Evolutionary conservation across 2,113 vertebrate genomes (phyloP).

Genomic region (Vulpes lagopus): DNA sequence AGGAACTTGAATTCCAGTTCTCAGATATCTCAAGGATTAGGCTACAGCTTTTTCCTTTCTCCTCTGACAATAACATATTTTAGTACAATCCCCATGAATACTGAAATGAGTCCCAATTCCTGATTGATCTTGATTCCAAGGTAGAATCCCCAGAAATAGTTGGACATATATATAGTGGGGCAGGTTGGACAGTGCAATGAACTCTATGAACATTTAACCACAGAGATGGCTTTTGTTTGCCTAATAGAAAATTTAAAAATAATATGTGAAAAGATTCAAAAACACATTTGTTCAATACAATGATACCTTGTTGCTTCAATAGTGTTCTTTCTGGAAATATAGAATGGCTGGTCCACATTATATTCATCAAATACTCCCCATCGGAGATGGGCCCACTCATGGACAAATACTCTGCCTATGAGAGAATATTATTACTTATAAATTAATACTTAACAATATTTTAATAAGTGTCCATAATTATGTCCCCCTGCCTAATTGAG

Average conservation of each 20-base stretch:
- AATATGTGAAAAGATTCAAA: constrained; percentile 11
- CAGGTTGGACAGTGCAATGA: not conserved
- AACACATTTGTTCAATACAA: constrained; percentile 5
- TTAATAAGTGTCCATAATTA: constrained; percentile 19
- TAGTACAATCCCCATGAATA: not conserved
- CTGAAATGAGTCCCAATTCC: constrained; percentile 13
- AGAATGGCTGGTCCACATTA: constrained; percentile 81
- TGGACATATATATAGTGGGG: not conserved
- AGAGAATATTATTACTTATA: constrained; percentile 52
- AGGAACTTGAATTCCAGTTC: not conserved
- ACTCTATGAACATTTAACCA: not conserved
- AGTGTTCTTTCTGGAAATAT: constrained; percentile 51
- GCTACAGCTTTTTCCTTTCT: not conserved
- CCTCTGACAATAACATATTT: not conserved
- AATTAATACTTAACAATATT: constrained; percentile 15
- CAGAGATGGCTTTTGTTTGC: not conserved
- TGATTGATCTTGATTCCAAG: not conserved
- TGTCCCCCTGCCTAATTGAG: not conserved
- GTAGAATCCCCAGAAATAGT: not conserved
- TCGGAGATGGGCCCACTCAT: constrained; percentile 89
- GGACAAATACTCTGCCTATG: constrained; percentile 87
- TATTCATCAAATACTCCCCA: constrained; percentile 90
- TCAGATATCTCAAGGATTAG: not conserved
- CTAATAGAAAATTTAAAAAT: not conserved
- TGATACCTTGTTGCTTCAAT: constrained; percentile 87